phyloP scores from a whole-genome alignment of 2,888 invertebrate species.

The Labia minor region DNA sequence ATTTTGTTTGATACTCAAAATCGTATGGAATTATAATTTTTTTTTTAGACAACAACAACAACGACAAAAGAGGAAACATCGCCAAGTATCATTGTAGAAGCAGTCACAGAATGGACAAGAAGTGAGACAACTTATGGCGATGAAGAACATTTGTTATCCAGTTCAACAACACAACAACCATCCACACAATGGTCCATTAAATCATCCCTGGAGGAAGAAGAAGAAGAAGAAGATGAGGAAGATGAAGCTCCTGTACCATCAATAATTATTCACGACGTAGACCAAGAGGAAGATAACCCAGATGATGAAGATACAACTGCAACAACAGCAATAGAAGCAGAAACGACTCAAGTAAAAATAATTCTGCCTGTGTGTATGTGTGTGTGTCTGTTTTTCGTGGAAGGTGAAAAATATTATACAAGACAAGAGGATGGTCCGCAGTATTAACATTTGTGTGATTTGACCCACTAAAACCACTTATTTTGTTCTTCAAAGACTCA shows the following conservation, averaged over 20 bases:
- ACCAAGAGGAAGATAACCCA: too few species aligned
- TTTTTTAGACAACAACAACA: too few species aligned
- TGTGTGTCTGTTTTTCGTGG: background rate
- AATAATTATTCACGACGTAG: slow-evolving; percentile 23
- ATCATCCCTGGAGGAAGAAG: slow-evolving; percentile 21
- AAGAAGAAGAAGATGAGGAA: slow-evolving; percentile 23
- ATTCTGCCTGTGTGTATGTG: background rate
- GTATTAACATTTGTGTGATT: too few species aligned
- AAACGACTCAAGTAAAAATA: background rate
- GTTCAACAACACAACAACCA: slow-evolving; percentile 24
- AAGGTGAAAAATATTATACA: too few species aligned
- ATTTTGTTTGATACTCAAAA: too few species aligned
- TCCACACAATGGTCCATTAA: slow-evolving; percentile 18
- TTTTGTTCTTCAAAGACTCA: too few species aligned
- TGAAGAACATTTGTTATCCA: background rate
- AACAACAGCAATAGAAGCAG: slow-evolving; percentile 16
- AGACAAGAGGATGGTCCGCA: too few species aligned
- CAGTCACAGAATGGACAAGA: background rate
- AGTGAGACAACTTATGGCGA: background rate
- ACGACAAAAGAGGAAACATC: background rate
- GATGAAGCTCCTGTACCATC: background rate
- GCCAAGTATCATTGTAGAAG: background rate
- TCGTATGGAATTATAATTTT: too few species aligned
- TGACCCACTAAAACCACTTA: too few species aligned
- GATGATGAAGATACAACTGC: slow-evolving; percentile 25